Evolutionary conservation across 2,797 vertebrate species (phyloP).

Genomic region (Malacoctenus gilli): DNA sequence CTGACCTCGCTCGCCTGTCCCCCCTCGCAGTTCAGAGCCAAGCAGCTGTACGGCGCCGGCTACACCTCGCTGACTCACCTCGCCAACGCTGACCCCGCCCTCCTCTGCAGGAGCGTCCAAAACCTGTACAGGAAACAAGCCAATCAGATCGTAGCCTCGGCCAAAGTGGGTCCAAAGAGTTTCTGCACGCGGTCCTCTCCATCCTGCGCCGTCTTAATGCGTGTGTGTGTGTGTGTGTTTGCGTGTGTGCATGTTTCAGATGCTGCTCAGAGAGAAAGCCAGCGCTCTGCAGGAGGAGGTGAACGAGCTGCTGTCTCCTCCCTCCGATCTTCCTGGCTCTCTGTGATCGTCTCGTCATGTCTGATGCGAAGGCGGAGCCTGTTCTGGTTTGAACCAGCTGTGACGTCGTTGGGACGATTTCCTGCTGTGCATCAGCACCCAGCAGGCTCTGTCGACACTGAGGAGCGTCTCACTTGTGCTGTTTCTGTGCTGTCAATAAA

Average conservation of each 20-base stretch:
- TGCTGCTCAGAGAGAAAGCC: constrained; percentile 92
- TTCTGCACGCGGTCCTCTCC: too few species aligned
- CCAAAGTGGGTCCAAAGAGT: constrained; percentile 89
- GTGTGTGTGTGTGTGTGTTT: too few species aligned
- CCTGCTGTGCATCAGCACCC: too few species aligned
- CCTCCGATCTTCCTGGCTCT: constrained; percentile 84
- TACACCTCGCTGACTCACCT: constrained; percentile 89
- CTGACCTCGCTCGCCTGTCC: too few species aligned
- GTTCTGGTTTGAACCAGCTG: too few species aligned
- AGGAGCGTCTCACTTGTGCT: too few species aligned
- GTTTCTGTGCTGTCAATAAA: too few species aligned
- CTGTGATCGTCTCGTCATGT: too few species aligned
- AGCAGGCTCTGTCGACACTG: too few species aligned
- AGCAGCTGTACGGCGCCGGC: constrained; percentile 89
- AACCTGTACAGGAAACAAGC: constrained; percentile 88
- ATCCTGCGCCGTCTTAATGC: too few species aligned
- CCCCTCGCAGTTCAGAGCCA: constrained; percentile 90
- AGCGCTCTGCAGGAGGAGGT: constrained; percentile 92
- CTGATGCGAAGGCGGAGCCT: too few species aligned
- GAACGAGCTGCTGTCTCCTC: constrained; percentile 86
- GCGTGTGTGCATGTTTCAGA: constrained; percentile 82
- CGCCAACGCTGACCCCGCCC: constrained; percentile 87
- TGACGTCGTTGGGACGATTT: too few species aligned
- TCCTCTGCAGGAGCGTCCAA: constrained; percentile 81
- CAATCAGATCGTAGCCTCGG: constrained; percentile 89